Percentiles rank a stretch among this genome's conserved stretches.
These are phyloP conservation scores for Apis laboriosa DNA, from an alignment of 1,140 invertebrate species.

Conservation along the genomic window DNA sequence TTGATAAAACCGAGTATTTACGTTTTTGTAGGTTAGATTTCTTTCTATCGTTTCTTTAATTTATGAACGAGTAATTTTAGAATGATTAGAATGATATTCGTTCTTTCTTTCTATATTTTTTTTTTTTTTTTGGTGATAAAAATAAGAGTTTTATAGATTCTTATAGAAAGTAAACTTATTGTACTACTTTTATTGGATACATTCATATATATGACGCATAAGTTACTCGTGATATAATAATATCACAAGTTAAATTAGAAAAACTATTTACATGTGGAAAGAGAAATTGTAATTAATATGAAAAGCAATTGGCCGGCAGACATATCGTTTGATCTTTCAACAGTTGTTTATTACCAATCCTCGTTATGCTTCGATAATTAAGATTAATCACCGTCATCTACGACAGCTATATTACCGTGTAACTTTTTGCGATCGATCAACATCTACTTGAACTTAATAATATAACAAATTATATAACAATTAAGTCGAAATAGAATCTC, in stretches of 20 bases:
- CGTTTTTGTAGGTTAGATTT: neutral
- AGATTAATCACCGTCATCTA: conserved; percentile 45
- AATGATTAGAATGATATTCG: no score
- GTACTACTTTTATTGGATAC: no score
- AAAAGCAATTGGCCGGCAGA: conserved; percentile 6
- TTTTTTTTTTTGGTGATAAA: neutral
- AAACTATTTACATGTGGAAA: no score
- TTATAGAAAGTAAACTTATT: no score
- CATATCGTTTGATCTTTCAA: conserved; percentile 35
- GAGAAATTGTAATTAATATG: conserved; percentile 40
- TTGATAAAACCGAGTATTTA: neutral
- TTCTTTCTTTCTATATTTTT: no score
- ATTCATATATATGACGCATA: no score
- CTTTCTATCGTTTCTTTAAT: neutral
- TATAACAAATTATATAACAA: no score
- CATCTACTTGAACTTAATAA: conserved; percentile 11
- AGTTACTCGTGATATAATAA: no score
- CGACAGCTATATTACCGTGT: neutral
- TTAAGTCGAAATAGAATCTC: conserved; percentile 23
- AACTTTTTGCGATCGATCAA: conserved; percentile 1
- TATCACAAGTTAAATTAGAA: no score
- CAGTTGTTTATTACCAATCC: conserved; percentile 41
- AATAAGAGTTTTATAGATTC: no score
- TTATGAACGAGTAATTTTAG: no score
- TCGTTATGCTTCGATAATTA: conserved; percentile 48